Conservation (phyloP, 1,140 invertebrate species). For the Drosophila kepulauana region DNA sequence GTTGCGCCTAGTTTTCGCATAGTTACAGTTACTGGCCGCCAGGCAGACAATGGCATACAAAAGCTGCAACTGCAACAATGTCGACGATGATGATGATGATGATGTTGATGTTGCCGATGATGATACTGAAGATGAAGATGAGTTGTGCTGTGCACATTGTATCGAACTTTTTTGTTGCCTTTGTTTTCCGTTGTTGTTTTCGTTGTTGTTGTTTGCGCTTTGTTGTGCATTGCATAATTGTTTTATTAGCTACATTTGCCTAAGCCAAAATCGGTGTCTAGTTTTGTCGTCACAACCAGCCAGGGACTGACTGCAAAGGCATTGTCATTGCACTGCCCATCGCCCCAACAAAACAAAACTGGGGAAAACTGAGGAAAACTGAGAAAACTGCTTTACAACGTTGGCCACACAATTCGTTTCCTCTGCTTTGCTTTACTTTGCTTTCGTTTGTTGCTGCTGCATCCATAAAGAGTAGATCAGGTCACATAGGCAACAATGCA, state of each 20-base stretch:
- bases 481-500: constrained; percentile 40
- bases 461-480: constrained; percentile 34
- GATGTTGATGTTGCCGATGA: constrained; percentile 8
- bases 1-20: constrained; percentile 68
- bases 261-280: constrained; percentile 69
- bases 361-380: too few species aligned
- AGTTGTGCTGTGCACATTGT: constrained; percentile 34
- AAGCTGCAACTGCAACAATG: constrained; percentile 58
- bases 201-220: constrained; percentile 33
- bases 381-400: neutral
- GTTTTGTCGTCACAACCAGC: constrained; percentile 46
- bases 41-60: constrained; percentile 73
- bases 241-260: constrained; percentile 79
- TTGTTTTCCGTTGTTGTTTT: constrained; percentile 22
- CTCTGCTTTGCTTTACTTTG: neutral
- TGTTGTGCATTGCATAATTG: constrained; percentile 73
- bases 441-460: constrained; percentile 3
- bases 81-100: constrained; percentile 30
- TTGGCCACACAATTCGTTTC: constrained; percentile 17
- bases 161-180: constrained; percentile 25
- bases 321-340: constrained; percentile 15
- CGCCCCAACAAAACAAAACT: neutral
- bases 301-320: constrained; percentile 39
- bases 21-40: constrained; percentile 72
- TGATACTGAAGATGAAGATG: constrained; percentile 44